Percentiles rank a stretch among this genome's conserved stretches.
Evolutionary conservation across 2,113 vertebrate species (phyloP).

Genomic region (Anolis sagrei): DNA sequence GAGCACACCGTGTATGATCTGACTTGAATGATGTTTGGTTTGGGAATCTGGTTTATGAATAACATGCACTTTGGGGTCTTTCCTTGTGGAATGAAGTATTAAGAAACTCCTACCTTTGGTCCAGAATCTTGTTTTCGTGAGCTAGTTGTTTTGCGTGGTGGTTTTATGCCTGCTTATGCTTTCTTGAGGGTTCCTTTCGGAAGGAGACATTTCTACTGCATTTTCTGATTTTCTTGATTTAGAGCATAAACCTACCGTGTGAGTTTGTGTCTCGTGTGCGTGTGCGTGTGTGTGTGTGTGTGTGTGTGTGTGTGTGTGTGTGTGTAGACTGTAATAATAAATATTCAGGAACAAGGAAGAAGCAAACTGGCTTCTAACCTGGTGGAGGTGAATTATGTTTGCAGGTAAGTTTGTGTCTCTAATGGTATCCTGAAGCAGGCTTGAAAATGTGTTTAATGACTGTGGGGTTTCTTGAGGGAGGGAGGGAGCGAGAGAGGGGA

Average conservation of each 20-base stretch:
- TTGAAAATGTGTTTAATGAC: background rate
- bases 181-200: background rate
- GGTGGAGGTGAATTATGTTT: background rate
- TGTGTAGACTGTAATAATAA: background rate
- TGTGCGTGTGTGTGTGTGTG: background rate
- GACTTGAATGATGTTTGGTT: background rate
- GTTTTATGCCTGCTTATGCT: background rate
- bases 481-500: background rate
- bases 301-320: background rate
- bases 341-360: background rate
- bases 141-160: background rate
- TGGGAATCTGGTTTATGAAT: conserved; percentile 2
- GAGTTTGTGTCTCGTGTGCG: background rate
- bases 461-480: conserved; percentile 2
- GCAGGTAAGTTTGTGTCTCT: conserved; percentile 14
- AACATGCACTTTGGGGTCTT: background rate
- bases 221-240: background rate
- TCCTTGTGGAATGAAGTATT: background rate
- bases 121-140: too few species aligned
- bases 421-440: background rate
- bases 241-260: background rate
- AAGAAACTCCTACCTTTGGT: background rate
- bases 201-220: background rate
- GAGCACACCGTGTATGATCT: background rate
- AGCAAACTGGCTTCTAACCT: background rate